Percentiles rank a stretch among this genome's conserved stretches.
Conservation (phyloP, 2,113 vertebrate species). For the Channa argus region DNA sequence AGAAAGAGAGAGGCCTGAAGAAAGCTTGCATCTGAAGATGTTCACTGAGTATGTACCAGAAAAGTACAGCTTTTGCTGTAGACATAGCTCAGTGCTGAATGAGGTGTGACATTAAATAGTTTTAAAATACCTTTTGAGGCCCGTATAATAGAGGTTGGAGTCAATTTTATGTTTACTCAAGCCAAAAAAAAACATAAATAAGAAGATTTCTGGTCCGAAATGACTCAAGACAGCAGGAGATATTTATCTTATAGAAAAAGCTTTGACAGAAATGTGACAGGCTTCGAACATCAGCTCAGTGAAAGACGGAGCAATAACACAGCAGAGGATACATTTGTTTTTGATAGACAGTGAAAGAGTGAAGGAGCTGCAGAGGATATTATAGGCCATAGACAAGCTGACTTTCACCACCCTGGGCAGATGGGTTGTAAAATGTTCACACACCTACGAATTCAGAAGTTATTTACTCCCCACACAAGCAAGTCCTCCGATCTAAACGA, state of each 20-base stretch:
- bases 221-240: neutral
- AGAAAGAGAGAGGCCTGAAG: conserved; percentile 64
- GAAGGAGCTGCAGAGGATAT: conserved; percentile 41
- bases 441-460: conserved; percentile 43
- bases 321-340: conserved; percentile 40
- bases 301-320: conserved; percentile 42
- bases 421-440: conserved; percentile 44
- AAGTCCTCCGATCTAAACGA: too few relatives aligned
- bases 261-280: conserved; percentile 36
- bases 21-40: conserved; percentile 54
- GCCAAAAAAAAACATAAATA: neutral
- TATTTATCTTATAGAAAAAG: neutral
- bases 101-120: conserved; percentile 51
- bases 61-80: conserved; percentile 44
- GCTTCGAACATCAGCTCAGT: conserved; percentile 18
- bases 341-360: conserved; percentile 48
- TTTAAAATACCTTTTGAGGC: conserved; percentile 29
- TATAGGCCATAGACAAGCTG: conserved; percentile 25
- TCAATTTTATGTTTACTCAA: conserved; percentile 33
- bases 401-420: conserved; percentile 29
- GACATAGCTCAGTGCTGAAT: conserved; percentile 42
- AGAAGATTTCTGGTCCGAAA: conserved; percentile 37
- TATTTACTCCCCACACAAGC: conserved; percentile 42
- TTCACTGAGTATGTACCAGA: conserved; percentile 30
- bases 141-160: conserved; percentile 11